Evolutionary conservation across 1,140 invertebrate genomes (phyloP), one percentile per base, ranked within the genome.

Genomic region (Ips nitidus): DNA sequence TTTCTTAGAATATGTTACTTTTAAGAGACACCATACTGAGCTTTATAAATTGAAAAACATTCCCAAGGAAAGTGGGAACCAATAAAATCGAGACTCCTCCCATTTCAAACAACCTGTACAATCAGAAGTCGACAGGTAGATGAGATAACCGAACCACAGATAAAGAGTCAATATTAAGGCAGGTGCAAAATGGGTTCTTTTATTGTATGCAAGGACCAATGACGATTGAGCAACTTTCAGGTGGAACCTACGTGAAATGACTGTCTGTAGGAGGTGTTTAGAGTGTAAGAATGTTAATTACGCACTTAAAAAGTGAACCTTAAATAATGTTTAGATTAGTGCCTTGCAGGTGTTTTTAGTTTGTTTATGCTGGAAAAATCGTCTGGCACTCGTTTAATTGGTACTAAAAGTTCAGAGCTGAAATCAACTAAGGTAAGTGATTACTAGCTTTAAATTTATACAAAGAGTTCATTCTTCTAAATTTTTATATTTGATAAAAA

Each of bases 41-140:
- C 22, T 22, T 22, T 22, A 22, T 22, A 22, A 22, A 22, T 22
- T 22, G 22, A 22, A 22, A 22, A 22, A 22, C 22, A 22, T 22
- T 22, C 22, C 22, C 22, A 22, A 22, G 22, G 22, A 22, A 22
- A 22, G 22, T 22, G 22, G 22, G 22, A 22, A 5, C 52, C 52
- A 55, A 55, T 55, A 2, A 55, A 36, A 55, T 37, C 8, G 5
- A 55, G 37, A 37, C 52, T 2, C 57, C 57, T 42, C 57, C 41
- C 40, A n/a, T 37, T 42, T 7, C 1, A 37, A 1, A 8, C 57
- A 41, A 59, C 41, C 41, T 59, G 57, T 42, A 41, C 40, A 42
- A 59, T 59, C 38, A 59, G 42, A 59, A n/a, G 40, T 41, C 40
- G 42, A 59, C 57, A 59, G 57, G 57, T 59, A 59, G 8, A 42